Conservation (phyloP, 2,888 invertebrate genomes). For the Rhingia rostrata region DNA sequence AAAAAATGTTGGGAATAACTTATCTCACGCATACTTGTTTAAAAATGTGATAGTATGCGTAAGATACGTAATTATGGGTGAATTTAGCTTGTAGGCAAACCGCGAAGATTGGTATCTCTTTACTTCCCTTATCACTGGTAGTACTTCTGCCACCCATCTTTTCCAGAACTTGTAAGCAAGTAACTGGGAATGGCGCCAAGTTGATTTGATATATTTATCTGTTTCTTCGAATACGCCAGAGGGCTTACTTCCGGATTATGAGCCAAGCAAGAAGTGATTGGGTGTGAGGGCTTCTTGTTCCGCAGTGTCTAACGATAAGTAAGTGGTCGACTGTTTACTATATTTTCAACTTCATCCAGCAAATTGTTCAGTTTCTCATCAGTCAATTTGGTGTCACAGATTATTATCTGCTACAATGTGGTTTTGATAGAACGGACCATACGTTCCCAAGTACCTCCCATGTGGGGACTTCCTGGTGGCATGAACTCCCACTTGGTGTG, state of each 20-base stretch:
- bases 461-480: constrained; percentile 51
- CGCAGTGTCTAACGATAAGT: constrained; percentile 65
- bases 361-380: constrained; percentile 51
- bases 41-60: too few species aligned
- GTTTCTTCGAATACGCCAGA: constrained; percentile 70
- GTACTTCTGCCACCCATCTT: constrained; percentile 78
- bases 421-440: constrained; percentile 56
- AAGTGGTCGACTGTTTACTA: constrained; percentile 63
- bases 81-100: too few species aligned
- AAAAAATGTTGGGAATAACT: too few species aligned
- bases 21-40: too few species aligned
- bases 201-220: constrained; percentile 75
- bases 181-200: constrained; percentile 73
- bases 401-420: constrained; percentile 32
- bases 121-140: too few species aligned
- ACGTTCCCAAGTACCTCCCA: constrained; percentile 59
- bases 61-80: too few species aligned
- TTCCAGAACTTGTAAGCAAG: constrained; percentile 76
- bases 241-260: constrained; percentile 57
- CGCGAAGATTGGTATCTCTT: too few species aligned
- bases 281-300: constrained; percentile 77
- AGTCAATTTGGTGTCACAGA: constrained; percentile 32
- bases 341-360: constrained; percentile 59
- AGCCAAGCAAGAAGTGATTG: constrained; percentile 77
- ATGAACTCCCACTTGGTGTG: constrained; percentile 47